These are phyloP conservation scores for Lates japonicus DNA, from an alignment of 2,797 vertebrate genomes.

Conservation along the genomic window DNA sequence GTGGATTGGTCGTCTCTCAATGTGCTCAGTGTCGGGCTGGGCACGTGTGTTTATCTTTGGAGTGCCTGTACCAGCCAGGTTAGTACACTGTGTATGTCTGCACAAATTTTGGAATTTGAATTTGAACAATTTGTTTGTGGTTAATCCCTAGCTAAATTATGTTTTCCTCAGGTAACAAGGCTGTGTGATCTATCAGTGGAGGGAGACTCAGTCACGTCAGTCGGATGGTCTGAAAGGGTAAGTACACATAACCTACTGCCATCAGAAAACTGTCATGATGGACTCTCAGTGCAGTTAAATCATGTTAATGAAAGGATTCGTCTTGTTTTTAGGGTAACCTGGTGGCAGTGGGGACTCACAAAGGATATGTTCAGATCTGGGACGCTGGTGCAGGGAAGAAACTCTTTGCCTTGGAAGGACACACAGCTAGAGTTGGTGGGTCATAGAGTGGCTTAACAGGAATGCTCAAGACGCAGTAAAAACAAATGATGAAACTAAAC, in stretches of 20 bases:
- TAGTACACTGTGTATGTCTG: not conserved
- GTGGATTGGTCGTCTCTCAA: constrained; percentile 98
- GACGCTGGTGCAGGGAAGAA: constrained; percentile 95
- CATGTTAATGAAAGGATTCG: constrained; percentile 5
- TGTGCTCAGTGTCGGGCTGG: constrained; percentile 94
- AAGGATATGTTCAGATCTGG: constrained; percentile 91
- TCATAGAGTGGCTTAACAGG: not conserved
- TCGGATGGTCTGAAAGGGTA: constrained; percentile 96
- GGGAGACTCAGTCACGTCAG: constrained; percentile 95
- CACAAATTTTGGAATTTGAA: not conserved
- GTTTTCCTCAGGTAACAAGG: constrained; percentile 89
- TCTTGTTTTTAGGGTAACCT: constrained; percentile 78
- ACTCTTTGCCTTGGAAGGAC: constrained; percentile 92
- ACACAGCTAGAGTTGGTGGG: constrained; percentile 92
- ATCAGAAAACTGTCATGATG: not conserved
- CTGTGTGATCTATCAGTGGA: constrained; percentile 95
- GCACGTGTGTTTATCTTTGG: constrained; percentile 96
- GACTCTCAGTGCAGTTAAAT: not conserved
- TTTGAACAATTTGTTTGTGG: not conserved
- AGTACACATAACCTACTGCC: not conserved
- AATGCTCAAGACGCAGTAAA: not conserved
- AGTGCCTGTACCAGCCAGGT: constrained; percentile 97
- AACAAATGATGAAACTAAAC: not conserved
- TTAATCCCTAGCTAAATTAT: not conserved
- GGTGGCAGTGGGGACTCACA: constrained; percentile 86